Percentiles rank a stretch among this genome's conserved stretches.
These are phyloP conservation scores for Lycophotia porphyrea DNA, from an alignment of 2,888 invertebrate genomes.

Conservation along the genomic window DNA sequence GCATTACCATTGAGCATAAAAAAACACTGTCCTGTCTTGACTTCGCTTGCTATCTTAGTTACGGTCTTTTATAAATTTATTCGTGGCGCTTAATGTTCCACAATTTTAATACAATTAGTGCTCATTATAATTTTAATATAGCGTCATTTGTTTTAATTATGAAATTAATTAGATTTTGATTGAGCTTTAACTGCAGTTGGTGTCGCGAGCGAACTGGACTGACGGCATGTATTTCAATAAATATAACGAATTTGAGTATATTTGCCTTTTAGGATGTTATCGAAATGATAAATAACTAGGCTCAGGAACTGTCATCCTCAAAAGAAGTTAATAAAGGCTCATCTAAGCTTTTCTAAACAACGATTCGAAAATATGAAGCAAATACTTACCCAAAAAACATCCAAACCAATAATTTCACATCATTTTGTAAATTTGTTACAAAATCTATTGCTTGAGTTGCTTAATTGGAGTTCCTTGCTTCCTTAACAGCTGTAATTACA, in stretches of 20 bases:
- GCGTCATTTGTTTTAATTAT: constrained; percentile 25
- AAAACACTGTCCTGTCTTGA: background rate
- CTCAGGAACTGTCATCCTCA: background rate
- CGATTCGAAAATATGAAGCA: background rate
- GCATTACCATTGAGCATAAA: background rate
- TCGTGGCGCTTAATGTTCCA: background rate
- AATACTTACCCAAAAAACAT: background rate
- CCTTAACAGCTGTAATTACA: constrained; percentile 18
- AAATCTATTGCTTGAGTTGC: constrained; percentile 19
- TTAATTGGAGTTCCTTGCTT: constrained; percentile 36
- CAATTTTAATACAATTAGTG: constrained; percentile 16
- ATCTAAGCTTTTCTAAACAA: background rate
- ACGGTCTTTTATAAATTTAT: background rate
- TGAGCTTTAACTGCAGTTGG: background rate
- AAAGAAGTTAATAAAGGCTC: background rate
- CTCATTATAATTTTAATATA: background rate
- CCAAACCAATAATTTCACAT: background rate
- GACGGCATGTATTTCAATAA: background rate
- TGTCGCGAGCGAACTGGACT: background rate
- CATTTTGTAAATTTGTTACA: background rate
- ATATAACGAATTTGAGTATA: background rate
- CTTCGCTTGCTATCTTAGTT: background rate
- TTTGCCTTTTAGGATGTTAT: background rate
- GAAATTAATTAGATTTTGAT: background rate
- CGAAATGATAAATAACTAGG: background rate